Evolutionary conservation across 35 echinoderm and acorn worm genomes (phyloP).

Genomic region (Nesometra sesokonis): DNA sequence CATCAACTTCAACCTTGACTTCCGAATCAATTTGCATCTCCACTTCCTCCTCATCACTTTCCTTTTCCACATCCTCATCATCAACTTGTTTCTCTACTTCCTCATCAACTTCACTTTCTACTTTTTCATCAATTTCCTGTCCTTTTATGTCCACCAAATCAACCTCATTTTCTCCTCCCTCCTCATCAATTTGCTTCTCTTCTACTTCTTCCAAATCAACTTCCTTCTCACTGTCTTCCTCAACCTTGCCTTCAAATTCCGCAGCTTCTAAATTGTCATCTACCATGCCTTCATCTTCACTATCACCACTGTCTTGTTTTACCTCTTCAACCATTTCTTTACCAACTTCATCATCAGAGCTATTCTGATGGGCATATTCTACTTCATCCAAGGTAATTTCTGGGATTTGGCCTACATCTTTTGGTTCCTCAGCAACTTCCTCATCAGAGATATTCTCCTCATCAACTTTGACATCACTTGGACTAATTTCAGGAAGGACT

Average conservation of each 20-base stretch:
- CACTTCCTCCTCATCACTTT: not conserved
- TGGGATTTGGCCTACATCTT: not conserved
- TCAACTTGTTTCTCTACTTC: not conserved
- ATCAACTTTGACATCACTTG: not conserved
- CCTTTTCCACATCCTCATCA: no score
- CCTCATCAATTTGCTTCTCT: no score
- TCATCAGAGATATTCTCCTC: not conserved
- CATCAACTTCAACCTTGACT: not conserved
- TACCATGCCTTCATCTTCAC: not conserved
- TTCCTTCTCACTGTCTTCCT: not conserved
- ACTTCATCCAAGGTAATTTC: not conserved
- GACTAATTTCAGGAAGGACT: not conserved
- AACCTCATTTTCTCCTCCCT: conserved; percentile 1
- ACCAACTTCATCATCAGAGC: not conserved
- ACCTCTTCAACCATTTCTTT: not conserved
- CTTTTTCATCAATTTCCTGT: not conserved
- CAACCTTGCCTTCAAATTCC: not conserved
- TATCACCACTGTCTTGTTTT: not conserved
- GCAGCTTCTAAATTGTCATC: not conserved
- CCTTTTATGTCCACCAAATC: no score
- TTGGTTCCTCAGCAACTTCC: not conserved
- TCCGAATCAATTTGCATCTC: no score
- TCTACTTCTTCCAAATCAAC: not conserved
- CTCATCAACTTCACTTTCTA: not conserved
- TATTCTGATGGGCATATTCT: not conserved